Evolutionary conservation across 2,113 vertebrate genomes (phyloP).

Genomic region (Sarotherodon lohbergeri): DNA sequence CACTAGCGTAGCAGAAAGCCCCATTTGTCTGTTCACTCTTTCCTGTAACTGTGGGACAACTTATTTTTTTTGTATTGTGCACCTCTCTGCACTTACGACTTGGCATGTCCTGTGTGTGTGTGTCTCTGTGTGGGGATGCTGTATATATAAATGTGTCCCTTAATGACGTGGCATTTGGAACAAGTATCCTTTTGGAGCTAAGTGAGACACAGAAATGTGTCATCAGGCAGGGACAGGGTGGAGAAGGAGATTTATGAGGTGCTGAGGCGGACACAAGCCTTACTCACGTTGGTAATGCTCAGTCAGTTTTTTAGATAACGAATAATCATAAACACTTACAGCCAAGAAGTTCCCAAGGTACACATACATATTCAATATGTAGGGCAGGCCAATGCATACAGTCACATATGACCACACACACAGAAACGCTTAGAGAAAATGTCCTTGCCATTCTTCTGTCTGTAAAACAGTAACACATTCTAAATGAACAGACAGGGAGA

Average conservation of each 20-base stretch:
- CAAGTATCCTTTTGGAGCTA: not conserved
- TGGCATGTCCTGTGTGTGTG: not conserved
- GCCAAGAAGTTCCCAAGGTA: not conserved
- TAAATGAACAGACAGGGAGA: not conserved
- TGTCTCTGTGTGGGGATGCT: not conserved
- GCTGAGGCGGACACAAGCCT: slow-evolving; percentile 10
- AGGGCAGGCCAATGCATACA: not conserved
- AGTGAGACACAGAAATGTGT: slow-evolving; percentile 18
- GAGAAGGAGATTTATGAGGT: slow-evolving; percentile 27
- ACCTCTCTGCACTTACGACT: not conserved
- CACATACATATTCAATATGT: not conserved
- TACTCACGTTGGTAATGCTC: slow-evolving; percentile 5
- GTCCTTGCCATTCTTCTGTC: slow-evolving; percentile 3
- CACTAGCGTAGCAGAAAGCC: not conserved
- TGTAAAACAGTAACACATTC: not conserved
- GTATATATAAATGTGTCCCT: not conserved
- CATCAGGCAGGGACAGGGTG: slow-evolving; percentile 36
- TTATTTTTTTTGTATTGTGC: not conserved
- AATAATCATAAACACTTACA: slow-evolving; percentile 21
- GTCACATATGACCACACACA: not conserved
- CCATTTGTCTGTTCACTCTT: not conserved
- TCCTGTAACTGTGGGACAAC: not conserved
- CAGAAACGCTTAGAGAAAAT: not conserved
- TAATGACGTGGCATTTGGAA: slow-evolving; percentile 21
- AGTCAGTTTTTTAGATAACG: not conserved